phyloP scores from a whole-genome alignment of 2,888 invertebrate species.

The Caenorhabditis afra region DNA sequence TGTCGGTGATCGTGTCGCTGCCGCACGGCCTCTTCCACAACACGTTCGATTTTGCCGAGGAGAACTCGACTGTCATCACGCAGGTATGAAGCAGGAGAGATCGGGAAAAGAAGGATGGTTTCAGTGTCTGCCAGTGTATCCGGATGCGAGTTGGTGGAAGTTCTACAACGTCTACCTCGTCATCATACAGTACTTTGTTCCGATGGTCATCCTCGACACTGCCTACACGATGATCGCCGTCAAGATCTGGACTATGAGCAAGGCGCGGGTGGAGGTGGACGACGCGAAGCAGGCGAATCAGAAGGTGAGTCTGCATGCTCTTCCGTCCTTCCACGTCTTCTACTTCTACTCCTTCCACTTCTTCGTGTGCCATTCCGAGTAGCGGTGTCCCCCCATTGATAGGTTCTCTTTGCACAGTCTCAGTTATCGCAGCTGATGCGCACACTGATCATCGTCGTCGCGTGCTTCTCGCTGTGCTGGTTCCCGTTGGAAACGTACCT shows the following conservation, averaged over 20 bases:
- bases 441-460: conserved; percentile 81
- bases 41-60: conserved; percentile 34
- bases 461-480: conserved; percentile 82
- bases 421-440: conserved; percentile 76
- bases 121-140: conserved; percentile 76
- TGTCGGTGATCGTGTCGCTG: conserved; percentile 68
- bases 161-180: conserved; percentile 81
- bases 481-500: conserved; percentile 82
- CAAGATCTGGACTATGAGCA: conserved; percentile 82
- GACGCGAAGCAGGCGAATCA: conserved; percentile 45
- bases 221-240: conserved; percentile 89
- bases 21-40: conserved; percentile 74
- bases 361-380: too few species aligned
- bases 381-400: too few species aligned
- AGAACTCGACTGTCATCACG: conserved; percentile 16
- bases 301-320: conserved; percentile 42
- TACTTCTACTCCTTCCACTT: too few species aligned
- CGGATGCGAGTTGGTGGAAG: conserved; percentile 74
- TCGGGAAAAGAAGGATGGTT: too few species aligned
- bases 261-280: conserved; percentile 37
- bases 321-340: too few species aligned
- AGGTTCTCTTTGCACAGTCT: conserved; percentile 12
- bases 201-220: conserved; percentile 88
- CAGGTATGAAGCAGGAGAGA: conserved; percentile 36
- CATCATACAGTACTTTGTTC: conserved; percentile 86